phyloP scores from a whole-genome alignment of 23 tunicate genomes.

The Halocynthia roretzi region DNA sequence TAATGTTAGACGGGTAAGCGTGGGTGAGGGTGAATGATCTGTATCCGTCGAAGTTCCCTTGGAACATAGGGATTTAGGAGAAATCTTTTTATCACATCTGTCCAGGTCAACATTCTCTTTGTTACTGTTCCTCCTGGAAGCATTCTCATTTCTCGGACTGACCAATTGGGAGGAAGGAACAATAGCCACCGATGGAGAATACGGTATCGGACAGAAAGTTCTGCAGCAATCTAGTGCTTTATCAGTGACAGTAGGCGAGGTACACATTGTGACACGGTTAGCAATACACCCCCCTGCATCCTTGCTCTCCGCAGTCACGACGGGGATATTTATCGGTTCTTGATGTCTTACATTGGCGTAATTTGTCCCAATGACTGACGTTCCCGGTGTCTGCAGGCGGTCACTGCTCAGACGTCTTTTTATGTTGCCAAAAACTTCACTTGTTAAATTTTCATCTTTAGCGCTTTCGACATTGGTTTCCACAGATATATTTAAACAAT shows the following conservation, averaged over 20 bases:
- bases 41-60: too few species aligned
- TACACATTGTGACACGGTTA: too few species aligned
- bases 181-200: conserved; percentile 6
- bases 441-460: neutral
- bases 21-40: conserved; percentile 10
- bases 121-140: neutral
- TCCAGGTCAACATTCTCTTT: neutral
- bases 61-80: neutral
- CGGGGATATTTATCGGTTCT: neutral
- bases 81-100: neutral
- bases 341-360: conserved; percentile 6
- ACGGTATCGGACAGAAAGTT: conserved; percentile 1
- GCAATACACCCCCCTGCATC: too few species aligned
- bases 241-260: too few species aligned
- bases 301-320: too few species aligned
- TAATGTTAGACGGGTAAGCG: conserved; percentile 1
- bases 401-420: neutral
- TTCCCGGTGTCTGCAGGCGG: neutral
- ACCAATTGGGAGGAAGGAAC: neutral
- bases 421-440: neutral
- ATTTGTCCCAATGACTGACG: conserved; percentile 1
- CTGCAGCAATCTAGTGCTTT: too few species aligned
- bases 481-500: neutral
- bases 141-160: neutral
- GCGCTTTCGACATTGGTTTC: neutral